A percentile compares a stretch with the other conserved stretches of the same genome.
These are phyloP conservation scores for Caloenas nicobarica DNA, from an alignment of 2,113 vertebrate genomes.

Conservation along the genomic window DNA sequence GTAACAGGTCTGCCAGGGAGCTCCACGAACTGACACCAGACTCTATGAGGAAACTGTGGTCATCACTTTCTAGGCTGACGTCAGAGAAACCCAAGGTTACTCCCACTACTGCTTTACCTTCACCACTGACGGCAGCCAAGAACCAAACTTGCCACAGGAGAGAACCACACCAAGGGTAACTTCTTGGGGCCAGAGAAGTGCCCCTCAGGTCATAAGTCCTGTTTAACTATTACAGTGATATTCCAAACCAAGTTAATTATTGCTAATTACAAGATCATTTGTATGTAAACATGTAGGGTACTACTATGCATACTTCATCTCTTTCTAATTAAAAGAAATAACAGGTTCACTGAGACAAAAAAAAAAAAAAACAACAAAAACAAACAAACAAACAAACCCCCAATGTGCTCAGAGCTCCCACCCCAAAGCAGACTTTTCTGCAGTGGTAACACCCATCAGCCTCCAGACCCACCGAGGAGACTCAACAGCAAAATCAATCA, in stretches of 20 bases:
- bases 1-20: neutral
- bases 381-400: too few relatives aligned
- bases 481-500: neutral
- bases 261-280: constrained; percentile 25
- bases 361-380: neutral
- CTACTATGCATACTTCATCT: neutral
- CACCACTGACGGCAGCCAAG: neutral
- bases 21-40: neutral
- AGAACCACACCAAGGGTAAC: neutral
- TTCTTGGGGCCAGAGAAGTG: neutral
- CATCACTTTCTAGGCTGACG: fast-evolving
- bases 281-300: neutral
- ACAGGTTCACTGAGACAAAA: neutral
- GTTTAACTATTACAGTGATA: neutral
- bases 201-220: neutral
- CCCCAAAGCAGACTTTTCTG: neutral
- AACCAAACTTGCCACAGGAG: neutral
- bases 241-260: neutral
- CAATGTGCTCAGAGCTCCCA: neutral
- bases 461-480: neutral
- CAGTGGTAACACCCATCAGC: neutral
- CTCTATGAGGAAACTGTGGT: fast-evolving
- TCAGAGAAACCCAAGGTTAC: neutral
- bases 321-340: constrained; percentile 20
- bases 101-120: neutral